These are phyloP conservation scores for Thamnophis sirtalis DNA, from an alignment of 2,113 vertebrate genomes.

Conservation along the genomic window DNA sequence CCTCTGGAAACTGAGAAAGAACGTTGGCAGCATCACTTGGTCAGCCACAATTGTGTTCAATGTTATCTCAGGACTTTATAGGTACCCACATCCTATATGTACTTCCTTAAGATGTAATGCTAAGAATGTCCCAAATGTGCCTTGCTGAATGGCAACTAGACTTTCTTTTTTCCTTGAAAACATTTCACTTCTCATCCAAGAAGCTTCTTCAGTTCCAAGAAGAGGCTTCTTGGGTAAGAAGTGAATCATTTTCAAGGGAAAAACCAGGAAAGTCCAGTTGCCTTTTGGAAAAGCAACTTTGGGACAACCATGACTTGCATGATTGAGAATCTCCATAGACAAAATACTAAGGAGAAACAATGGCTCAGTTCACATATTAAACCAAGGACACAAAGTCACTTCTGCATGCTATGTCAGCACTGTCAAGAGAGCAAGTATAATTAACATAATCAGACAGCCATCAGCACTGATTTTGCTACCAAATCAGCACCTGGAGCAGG, in stretches of 20 bases:
- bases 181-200: too few species aligned
- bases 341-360: neutral
- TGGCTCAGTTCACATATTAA: neutral
- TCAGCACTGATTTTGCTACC: neutral
- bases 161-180: too few species aligned
- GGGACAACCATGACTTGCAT: too few species aligned
- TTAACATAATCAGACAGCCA: neutral
- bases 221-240: too few species aligned
- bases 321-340: too few species aligned
- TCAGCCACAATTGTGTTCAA: neutral
- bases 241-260: too few species aligned
- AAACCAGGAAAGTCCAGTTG: too few species aligned
- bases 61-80: neutral
- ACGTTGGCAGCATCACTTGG: neutral
- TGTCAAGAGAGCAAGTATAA: neutral
- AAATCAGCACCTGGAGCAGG: neutral
- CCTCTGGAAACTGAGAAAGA: neutral
- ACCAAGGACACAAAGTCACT: neutral
- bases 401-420: neutral
- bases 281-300: too few species aligned
- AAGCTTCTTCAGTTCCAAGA: too few species aligned
- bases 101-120: neutral
- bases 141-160: too few species aligned
- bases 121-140: too few species aligned
- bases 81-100: neutral